Percentiles rank a stretch among this genome's conserved stretches.
phyloP scores from a whole-genome alignment of 2,888 invertebrate species.

The Drosophila seclusa region DNA sequence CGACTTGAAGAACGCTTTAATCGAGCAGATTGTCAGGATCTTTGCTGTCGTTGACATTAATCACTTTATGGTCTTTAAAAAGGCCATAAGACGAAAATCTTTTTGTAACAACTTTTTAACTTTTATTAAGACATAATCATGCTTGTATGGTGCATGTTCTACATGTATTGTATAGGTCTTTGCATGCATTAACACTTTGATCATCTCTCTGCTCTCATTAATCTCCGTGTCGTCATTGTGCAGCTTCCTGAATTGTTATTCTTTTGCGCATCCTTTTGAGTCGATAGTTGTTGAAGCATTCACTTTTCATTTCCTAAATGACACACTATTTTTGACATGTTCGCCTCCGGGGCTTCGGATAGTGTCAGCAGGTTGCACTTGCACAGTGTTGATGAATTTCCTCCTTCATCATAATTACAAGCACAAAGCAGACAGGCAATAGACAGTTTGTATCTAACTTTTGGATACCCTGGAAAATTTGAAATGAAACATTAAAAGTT shows the following conservation, averaged over 20 bases:
- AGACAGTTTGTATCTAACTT: constrained; percentile 1
- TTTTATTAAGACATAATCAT: constrained; percentile 43
- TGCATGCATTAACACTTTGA: constrained; percentile 39
- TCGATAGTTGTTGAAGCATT: constrained; percentile 37
- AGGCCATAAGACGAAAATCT: constrained; percentile 51
- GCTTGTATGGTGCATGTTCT: constrained; percentile 13
- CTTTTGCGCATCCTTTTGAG: constrained; percentile 37
- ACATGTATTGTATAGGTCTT: constrained; percentile 1
- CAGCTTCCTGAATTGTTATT: constrained; percentile 46
- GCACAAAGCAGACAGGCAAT: constrained; percentile 17
- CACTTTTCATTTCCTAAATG: constrained; percentile 60
- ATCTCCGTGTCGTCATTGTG: constrained; percentile 40
- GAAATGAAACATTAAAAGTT: not conserved
- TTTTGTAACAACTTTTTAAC: constrained; percentile 36
- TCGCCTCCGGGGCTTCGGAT: constrained; percentile 36
- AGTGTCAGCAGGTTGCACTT: constrained; percentile 8
- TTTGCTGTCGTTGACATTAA: constrained; percentile 58
- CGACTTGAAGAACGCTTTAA: constrained; percentile 20
- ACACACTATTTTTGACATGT: constrained; percentile 56
- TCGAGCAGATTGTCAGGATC: constrained; percentile 34
- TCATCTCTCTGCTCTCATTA: constrained; percentile 38
- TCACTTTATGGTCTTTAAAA: constrained; percentile 64
- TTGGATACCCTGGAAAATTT: not conserved
- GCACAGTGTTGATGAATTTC: constrained; percentile 35
- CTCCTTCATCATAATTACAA: constrained; percentile 71